phyloP scores from a whole-genome alignment of 2,888 invertebrate species.

The Heliothis peltigera region DNA sequence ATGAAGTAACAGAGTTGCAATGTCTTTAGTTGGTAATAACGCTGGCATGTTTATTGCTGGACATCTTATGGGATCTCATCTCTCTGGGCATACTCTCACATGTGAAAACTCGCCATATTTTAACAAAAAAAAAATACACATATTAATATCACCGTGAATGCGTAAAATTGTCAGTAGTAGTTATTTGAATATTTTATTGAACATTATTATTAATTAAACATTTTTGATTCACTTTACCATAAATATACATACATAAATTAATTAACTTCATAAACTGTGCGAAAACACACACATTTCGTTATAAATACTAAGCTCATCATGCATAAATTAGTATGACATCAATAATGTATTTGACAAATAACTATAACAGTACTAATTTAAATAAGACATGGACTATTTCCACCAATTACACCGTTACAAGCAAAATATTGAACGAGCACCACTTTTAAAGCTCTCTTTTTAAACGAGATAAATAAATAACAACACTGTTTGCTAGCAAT shows the following conservation, averaged over 20 bases:
- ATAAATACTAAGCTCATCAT: not conserved
- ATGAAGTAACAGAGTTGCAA: too few species aligned
- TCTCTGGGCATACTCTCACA: slow-evolving; percentile 3
- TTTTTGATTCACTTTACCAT: too few species aligned
- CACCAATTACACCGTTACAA: slow-evolving; percentile 10
- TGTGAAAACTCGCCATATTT: slow-evolving; percentile 9
- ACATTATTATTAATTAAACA: too few species aligned
- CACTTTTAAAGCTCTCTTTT: slow-evolving; percentile 22
- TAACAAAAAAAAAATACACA: not conserved
- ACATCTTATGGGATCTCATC: too few species aligned
- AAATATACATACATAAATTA: too few species aligned
- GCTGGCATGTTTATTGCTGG: too few species aligned
- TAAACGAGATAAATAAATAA: slow-evolving; percentile 39
- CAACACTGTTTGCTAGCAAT: slow-evolving; percentile 45
- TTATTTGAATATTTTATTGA: too few species aligned
- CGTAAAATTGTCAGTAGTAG: too few species aligned
- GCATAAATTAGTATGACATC: not conserved
- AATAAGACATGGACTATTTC: slow-evolving; percentile 3
- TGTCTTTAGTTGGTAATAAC: too few species aligned
- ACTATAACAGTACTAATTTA: not conserved
- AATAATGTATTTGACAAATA: not conserved
- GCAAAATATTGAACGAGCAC: slow-evolving; percentile 1
- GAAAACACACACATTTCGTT: too few species aligned
- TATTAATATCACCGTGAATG: too few species aligned
- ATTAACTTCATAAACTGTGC: too few species aligned